These are phyloP conservation scores for Symphodus melops DNA, from an alignment of 2,113 vertebrate genomes.

Conservation along the genomic window DNA sequence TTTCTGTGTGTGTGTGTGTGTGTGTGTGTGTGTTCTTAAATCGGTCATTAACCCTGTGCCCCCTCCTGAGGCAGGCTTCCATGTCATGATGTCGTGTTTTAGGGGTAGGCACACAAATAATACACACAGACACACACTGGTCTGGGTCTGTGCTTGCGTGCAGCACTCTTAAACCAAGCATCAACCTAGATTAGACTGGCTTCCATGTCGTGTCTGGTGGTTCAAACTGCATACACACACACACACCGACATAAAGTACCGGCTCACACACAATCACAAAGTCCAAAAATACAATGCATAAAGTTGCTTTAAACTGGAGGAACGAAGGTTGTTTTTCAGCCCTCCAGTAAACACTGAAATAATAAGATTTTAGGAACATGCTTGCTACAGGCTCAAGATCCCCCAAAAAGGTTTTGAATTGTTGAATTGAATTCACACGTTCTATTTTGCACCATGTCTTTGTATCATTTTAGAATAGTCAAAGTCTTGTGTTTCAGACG, in stretches of 20 bases:
- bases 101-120: conserved; percentile 17
- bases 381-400: no score
- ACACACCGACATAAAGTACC: neutral
- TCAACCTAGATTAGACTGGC: conserved; percentile 28
- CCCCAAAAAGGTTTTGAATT: no score
- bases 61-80: conserved; percentile 19
- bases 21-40: conserved; percentile 9
- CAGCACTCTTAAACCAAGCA: conserved; percentile 33
- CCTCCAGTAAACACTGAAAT: no score
- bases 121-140: conserved; percentile 30
- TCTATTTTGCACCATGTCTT: no score
- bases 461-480: no score
- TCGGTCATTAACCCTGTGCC: conserved; percentile 28
- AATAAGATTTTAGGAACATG: no score
- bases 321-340: neutral
- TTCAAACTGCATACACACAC: neutral
- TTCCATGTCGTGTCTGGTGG: conserved; percentile 17
- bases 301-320: neutral
- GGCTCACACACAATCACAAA: neutral
- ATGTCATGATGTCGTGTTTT: conserved; percentile 37
- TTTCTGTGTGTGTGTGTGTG: conserved; percentile 1
- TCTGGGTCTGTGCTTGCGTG: conserved; percentile 23
- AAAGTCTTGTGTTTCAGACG: no score
- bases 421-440: no score
- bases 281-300: neutral